Conservation (phyloP, 2,113 vertebrate species). For the Toxostoma redivivum region DNA sequence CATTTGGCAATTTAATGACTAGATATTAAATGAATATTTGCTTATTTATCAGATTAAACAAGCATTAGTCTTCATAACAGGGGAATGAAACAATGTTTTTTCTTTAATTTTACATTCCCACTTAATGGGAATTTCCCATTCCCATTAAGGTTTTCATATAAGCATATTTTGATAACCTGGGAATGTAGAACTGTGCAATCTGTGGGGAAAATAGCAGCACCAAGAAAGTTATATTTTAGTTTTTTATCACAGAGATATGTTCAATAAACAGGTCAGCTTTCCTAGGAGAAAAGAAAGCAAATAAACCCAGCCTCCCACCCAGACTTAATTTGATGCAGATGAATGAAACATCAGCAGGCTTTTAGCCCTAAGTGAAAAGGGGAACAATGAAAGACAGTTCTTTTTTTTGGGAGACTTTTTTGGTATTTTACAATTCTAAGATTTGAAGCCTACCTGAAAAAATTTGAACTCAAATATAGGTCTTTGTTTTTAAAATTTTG, state of each 20-base stretch:
- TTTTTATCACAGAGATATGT: neutral
- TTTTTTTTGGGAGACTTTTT: constrained; percentile 19
- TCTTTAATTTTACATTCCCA: neutral
- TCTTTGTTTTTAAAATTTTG: neutral
- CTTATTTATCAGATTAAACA: neutral
- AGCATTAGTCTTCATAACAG: neutral
- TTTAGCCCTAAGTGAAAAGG: constrained; percentile 32
- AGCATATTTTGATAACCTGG: neutral
- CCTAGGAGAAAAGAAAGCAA: constrained; percentile 29
- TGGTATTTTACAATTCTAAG: neutral
- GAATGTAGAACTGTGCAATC: neutral
- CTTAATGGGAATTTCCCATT: neutral
- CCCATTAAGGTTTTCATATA: neutral
- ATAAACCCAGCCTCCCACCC: neutral
- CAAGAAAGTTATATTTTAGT: neutral
- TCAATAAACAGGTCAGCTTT: constrained; percentile 62
- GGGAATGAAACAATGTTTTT: neutral
- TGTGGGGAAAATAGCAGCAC: constrained; percentile 53
- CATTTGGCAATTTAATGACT: neutral
- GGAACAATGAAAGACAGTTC: neutral
- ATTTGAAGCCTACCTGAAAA: constrained; percentile 9
- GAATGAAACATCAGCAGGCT: constrained; percentile 65
- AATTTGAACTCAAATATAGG: neutral
- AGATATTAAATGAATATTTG: neutral
- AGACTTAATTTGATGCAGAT: constrained; percentile 45